Conservation (phyloP, 2,113 vertebrate genomes). For the Phrynosoma platyrhinos region DNA sequence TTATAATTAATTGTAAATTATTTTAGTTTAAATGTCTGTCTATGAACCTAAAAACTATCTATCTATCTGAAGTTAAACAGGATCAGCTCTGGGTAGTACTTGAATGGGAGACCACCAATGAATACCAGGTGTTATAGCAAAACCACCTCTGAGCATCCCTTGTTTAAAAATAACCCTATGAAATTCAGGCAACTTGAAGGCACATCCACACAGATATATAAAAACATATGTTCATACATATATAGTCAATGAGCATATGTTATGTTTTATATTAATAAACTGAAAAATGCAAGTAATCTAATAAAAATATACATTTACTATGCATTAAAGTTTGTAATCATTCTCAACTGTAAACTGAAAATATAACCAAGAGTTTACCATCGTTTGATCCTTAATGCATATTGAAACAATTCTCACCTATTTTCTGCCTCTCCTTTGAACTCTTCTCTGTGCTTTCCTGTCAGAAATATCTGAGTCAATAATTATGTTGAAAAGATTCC, state of each 20-base stretch:
- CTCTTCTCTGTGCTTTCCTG: not conserved
- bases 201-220: no score
- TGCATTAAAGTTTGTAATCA: not conserved
- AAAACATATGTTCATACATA: not conserved
- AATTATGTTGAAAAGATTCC: slow-evolving; percentile 8
- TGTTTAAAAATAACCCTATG: no score
- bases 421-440: slow-evolving; percentile 13
- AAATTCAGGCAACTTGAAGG: no score
- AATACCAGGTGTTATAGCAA: no score
- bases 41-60: slow-evolving; percentile 1
- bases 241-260: not conserved
- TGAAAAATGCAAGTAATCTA: not conserved
- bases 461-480: slow-evolving; percentile 18
- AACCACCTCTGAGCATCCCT: no score
- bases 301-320: not conserved
- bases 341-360: not conserved
- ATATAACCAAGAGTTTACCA: not conserved
- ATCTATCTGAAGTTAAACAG: not conserved
- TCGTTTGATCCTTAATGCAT: not conserved
- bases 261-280: not conserved
- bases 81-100: no score
- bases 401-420: slow-evolving; percentile 3
- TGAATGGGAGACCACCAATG: no score
- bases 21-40: slow-evolving; percentile 35
- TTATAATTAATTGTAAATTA: slow-evolving; percentile 36